Evolutionary conservation across 2,888 invertebrate genomes (phyloP), one percentile per base, ranked within the genome.

Genomic region (Heliconius cydno): DNA sequence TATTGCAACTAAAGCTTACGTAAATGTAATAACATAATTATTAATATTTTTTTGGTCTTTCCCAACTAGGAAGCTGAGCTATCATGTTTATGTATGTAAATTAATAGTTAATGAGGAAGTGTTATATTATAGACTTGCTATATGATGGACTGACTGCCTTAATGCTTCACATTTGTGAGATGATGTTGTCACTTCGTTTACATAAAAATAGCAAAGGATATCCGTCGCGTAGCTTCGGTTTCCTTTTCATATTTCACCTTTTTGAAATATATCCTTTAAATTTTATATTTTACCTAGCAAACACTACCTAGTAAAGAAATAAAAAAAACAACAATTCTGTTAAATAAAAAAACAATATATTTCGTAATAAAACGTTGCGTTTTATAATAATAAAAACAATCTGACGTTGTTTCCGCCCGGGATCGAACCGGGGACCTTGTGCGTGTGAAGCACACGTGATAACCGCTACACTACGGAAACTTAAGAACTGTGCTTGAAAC

Each of bases 381-480:
- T 38, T 3, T n/a, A n/a, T 13, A 38, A 4, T 22, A n/a, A 30
- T 38, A n/a, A 12, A 68, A 68, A 38, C 15, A n/a, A 68, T 13
- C 19, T 63, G 13, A 13, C 3, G 9, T 22, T 96, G 96, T 96
- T 96, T 96, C 96, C 96, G 96, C 96, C 96, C 96, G 96, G 96
- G 96, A 96, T 96, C 96, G 96, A 96, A 96, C 96, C 96, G 96
- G 96, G 96, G 96, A 92, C 96, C 95, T 96, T 96, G 96, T 96
- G 96, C 96, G 96, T 96, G 96, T 96, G 96, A 96, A 96, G 96
- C 96, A 96, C 96, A 96, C 96, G 96, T 96, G 96, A 96, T 96
- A 96, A 96, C 96, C 96, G 96, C 96, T 96, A 96, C 96, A 96
- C 96, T 96, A 96, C 96, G 96, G 96, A 96, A 96, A 96, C 96